A percentile compares a stretch with the other conserved stretches of the same genome.
Evolutionary conservation across 2,888 invertebrate species (phyloP).

Genomic region (Tiliacea aurago): DNA sequence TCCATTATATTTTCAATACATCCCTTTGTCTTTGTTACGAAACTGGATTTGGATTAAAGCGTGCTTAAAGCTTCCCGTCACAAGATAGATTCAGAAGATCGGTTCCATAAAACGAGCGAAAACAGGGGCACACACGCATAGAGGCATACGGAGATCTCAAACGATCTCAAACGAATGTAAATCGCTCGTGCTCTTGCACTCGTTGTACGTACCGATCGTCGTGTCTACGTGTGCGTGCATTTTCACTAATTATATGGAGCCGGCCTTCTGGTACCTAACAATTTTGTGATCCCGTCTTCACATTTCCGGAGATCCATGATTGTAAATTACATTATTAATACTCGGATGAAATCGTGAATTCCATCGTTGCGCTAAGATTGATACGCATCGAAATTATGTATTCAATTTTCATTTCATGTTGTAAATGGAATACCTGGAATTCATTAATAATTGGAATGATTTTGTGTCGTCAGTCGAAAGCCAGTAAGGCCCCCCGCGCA

Average conservation of each 20-base stretch:
- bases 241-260: neutral
- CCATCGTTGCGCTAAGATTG: conserved; percentile 52
- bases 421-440: conserved; percentile 16
- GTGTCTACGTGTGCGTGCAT: neutral
- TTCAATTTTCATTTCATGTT: conserved; percentile 11
- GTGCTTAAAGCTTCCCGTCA: conserved; percentile 30
- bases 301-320: conserved; percentile 48
- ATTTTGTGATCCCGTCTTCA: conserved; percentile 19
- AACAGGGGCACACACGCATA: neutral
- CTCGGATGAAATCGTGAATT: conserved; percentile 44
- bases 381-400: conserved; percentile 34
- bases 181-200: neutral
- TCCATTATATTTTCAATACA: conserved; percentile 61
- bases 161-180: neutral
- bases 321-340: conserved; percentile 64
- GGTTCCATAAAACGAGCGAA: neutral
- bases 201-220: too few species aligned
- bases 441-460: conserved; percentile 7
- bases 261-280: neutral
- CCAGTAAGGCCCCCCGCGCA: too few species aligned
- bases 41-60: conserved; percentile 58
- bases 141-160: neutral
- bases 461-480: conserved; percentile 2
- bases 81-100: neutral
- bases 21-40: conserved; percentile 62